Evolutionary conservation across 2,888 invertebrate genomes (phyloP), one percentile per base, ranked within the genome.

Genomic region (Neoascia interrupta): DNA sequence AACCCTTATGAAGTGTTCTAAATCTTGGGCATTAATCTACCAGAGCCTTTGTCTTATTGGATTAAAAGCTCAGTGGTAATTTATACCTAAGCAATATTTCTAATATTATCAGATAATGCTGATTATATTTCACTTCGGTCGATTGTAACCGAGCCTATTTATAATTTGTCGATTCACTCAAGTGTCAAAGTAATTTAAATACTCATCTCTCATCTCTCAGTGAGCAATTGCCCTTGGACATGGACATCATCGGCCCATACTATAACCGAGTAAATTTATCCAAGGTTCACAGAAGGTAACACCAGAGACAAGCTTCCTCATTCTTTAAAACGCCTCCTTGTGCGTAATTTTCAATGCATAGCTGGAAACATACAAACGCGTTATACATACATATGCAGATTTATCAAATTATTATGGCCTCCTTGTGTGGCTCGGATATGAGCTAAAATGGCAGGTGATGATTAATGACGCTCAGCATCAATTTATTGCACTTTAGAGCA

Each of bases 161-260:
- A 76, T 72, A 81, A 81, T 81, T 81, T 81, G 81, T 81, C 81
- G 75, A 81, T 75, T 73, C 76, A 81, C 69, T 81, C 81, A 81
- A 72, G 82, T 82, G 82, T 82, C 74, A 82, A 81, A 79, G 81
- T 73, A 79, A 81, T 81, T 82, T 81, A 74, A 74, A 80, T 80
- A 74, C 61, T 54, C 51, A 68, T 68, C 80, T 73, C 68, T 69
- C 56, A 51, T 61, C 66, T 43, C 49, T 31, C 47, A 13, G 11
- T 21, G 36, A 1, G 41, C 37, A 54, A 45, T 45, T 36, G 10
- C 56, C 66, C 36, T 13, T 8, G 19, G 45, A 26, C 43, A 3
- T 11, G 5, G 3, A 6, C 36, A 21, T 23, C 16, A 1, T 1
- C 2, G 23, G 2, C 26, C 21, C 51, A 26, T 37, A 31, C 28